Conservation (phyloP, 2,113 vertebrate species). For the Callopanchax toddi region DNA sequence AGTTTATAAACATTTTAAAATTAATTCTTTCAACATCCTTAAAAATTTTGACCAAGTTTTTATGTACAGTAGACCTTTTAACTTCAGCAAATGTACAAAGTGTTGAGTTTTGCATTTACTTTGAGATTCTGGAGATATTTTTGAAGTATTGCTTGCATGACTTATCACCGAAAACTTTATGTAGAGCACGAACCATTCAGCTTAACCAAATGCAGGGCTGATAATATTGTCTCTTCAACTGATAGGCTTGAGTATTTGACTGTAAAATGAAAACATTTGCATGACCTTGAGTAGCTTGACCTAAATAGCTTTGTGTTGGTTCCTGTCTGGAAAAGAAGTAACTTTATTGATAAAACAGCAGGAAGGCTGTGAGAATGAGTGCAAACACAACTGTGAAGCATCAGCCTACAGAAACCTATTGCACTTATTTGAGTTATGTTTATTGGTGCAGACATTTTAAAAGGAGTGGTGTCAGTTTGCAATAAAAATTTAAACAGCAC, state of each 20-base stretch:
- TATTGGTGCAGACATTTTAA: background rate
- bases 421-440: background rate
- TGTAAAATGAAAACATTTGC: conserved; percentile 28
- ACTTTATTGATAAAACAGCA: background rate
- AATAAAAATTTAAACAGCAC: no score
- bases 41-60: no score
- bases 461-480: background rate
- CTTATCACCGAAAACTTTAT: background rate
- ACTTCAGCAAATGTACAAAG: no score
- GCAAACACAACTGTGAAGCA: background rate
- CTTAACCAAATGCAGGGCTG: background rate
- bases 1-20: no score
- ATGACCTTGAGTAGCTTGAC: background rate
- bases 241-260: conserved; percentile 6
- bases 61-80: no score
- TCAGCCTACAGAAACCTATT: background rate
- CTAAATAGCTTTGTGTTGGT: background rate
- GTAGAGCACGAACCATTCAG: background rate
- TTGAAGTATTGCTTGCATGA: no score
- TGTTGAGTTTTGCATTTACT: no score
- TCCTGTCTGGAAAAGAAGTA: background rate
- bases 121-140: no score
- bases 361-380: background rate
- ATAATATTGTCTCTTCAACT: background rate
- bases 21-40: no score